Evolutionary conservation across 2,888 invertebrate genomes (phyloP).

Genomic region (Cyaniris semiargus): DNA sequence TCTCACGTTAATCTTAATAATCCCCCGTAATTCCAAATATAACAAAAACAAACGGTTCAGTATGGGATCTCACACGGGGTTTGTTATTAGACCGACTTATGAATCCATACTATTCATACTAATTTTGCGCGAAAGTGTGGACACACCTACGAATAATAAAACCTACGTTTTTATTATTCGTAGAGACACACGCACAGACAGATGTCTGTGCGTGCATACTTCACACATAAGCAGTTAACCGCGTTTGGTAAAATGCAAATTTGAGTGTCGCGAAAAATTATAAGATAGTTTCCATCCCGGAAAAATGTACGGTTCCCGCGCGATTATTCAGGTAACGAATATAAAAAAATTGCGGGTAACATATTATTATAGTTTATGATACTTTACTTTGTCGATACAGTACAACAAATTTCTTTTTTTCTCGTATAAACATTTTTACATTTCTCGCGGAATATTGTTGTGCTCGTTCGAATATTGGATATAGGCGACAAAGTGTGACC

Average conservation of each 20-base stretch:
- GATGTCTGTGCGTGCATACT: not conserved
- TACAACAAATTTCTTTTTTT: no score
- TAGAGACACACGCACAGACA: no score
- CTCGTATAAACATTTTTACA: not conserved
- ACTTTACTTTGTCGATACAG: no score
- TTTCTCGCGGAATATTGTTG: not conserved
- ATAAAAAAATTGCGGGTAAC: no score
- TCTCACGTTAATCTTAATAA: slow-evolving; percentile 18
- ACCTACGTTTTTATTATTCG: no score
- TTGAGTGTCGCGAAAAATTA: not conserved
- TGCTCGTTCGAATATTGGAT: not conserved
- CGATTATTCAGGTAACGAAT: not conserved
- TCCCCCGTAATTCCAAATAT: slow-evolving; percentile 2
- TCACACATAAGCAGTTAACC: no score
- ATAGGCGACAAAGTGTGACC: slow-evolving; percentile 8
- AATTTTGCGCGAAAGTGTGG: not conserved
- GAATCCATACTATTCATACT: not conserved
- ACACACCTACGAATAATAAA: no score
- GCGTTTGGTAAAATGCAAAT: no score
- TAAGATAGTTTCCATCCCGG: not conserved
- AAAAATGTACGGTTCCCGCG: not conserved
- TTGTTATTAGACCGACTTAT: slow-evolving; percentile 8
- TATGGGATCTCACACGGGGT: not conserved
- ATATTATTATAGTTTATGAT: no score
- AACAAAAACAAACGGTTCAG: slow-evolving; percentile 3